Evolutionary conservation across 2,113 vertebrate genomes (phyloP).

Genomic region (Excalfactoria chinensis): DNA sequence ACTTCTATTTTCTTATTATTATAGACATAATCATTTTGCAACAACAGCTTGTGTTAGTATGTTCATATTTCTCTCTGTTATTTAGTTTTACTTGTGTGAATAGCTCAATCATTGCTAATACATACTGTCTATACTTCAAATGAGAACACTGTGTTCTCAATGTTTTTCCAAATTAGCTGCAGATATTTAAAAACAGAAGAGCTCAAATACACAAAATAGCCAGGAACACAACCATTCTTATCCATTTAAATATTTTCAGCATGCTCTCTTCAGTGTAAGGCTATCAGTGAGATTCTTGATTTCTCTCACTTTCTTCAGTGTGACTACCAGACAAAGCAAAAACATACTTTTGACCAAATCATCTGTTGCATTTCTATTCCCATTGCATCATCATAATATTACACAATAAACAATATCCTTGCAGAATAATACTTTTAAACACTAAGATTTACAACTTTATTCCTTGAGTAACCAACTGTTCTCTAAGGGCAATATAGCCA

Average conservation of each 20-base stretch:
- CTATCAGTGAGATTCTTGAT: neutral
- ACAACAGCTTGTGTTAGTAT: neutral
- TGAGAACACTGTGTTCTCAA: neutral
- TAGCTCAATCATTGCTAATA: neutral
- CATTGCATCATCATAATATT: rapidly evolving
- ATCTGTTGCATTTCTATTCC: neutral
- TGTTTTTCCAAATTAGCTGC: neutral
- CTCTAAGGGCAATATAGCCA: neutral
- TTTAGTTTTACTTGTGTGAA: neutral
- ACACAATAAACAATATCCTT: neutral
- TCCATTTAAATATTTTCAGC: neutral
- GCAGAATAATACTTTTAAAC: neutral
- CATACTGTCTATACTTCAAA: neutral
- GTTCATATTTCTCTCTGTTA: neutral
- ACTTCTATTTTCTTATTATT: neutral
- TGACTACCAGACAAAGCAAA: neutral
- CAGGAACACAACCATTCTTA: rapidly evolving
- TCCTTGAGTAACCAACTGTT: neutral
- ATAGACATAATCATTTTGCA: neutral
- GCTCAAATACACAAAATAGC: neutral
- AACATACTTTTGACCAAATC: neutral
- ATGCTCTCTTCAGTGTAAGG: neutral
- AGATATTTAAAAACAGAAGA: neutral
- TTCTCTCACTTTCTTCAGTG: neutral
- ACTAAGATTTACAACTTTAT: neutral